Base-by-base conservation (phyloP, 2,113 vertebrate genomes). In the Orthonyx spaldingii region DNA sequence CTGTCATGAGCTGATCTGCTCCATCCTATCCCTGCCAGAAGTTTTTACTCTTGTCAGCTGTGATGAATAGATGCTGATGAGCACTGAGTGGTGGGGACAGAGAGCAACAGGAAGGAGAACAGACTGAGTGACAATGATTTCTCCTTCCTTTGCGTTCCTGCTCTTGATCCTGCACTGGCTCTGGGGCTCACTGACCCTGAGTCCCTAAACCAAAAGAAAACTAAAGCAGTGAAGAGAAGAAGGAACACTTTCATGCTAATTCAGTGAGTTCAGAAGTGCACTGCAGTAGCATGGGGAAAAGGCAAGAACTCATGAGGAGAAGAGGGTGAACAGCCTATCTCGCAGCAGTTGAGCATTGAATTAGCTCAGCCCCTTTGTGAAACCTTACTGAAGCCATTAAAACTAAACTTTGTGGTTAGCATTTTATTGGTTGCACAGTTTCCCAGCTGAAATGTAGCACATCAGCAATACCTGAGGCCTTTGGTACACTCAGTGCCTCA, bases 281-380 rank as follows among this genome's bases (percentile, higher is more conserved):
- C 46, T 42, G 59, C 20, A 7, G 64, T 57, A 41, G 8, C 10
- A 2, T 42, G 33, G 28, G 41, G 35, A 61, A 71, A 57, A 76
- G 14, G 39, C 0, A 5, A 18, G 66, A 90, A 32, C 28, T 68
- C 7, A 20, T 84, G 71, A 89, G 71, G 71, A 56, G 24, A 46
- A 64, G 50, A 83, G 42, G 42, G 42, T 22, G 13, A 71, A 16
- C 18, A 44, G 44, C 17, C 27, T 82, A 2, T 56, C 37, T 87
- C 1, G 0, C 27, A 42, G 55, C 1, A 3, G 6, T 56, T 28
- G 10, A 37, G 20, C 0, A 0, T 3, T 79, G 66, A 22, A 32
- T 76, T 75, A 57, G 15, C 61, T 86, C 41, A 41, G 41, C 52
- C 66, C 19, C 15, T 42, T 74, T 4, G 2, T 76, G 33, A 93